Conservation (phyloP, 2,888 invertebrate genomes). For the Molorchus minor region DNA sequence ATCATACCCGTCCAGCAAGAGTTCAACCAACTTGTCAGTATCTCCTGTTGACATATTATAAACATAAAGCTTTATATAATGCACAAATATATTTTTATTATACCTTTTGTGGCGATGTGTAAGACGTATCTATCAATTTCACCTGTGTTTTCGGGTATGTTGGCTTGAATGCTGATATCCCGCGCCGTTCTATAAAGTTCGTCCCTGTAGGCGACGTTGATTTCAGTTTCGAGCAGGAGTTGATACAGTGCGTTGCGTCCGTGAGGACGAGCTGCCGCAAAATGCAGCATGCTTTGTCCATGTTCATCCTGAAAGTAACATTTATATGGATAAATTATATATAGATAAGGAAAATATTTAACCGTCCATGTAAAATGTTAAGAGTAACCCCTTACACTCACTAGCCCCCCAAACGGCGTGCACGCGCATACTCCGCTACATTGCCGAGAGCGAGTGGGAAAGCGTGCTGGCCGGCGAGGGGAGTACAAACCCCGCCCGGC, state of each 20-base stretch:
- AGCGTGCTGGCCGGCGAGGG: too few species aligned
- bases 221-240: constrained; percentile 80
- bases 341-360: too few species aligned
- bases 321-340: too few species aligned
- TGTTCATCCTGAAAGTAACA: constrained; percentile 80
- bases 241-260: constrained; percentile 82
- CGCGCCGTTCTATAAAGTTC: constrained; percentile 87
- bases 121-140: constrained; percentile 85
- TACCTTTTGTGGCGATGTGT: constrained; percentile 81
- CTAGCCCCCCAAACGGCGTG: too few species aligned
- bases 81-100: too few species aligned
- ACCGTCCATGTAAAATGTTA: too few species aligned
- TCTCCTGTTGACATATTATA: constrained; percentile 67
- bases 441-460: too few species aligned
- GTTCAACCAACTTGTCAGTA: constrained; percentile 71
- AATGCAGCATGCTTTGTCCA: constrained; percentile 89
- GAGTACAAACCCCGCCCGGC: too few species aligned
- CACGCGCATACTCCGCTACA: too few species aligned
- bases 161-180: constrained; percentile 84
- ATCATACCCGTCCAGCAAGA: constrained; percentile 85
- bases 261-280: constrained; percentile 85
- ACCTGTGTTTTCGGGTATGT: constrained; percentile 78
- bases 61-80: too few species aligned
- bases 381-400: too few species aligned
- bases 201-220: constrained; percentile 84